phyloP scores from a whole-genome alignment of 2,888 invertebrate genomes.

The Philaethria dido region DNA sequence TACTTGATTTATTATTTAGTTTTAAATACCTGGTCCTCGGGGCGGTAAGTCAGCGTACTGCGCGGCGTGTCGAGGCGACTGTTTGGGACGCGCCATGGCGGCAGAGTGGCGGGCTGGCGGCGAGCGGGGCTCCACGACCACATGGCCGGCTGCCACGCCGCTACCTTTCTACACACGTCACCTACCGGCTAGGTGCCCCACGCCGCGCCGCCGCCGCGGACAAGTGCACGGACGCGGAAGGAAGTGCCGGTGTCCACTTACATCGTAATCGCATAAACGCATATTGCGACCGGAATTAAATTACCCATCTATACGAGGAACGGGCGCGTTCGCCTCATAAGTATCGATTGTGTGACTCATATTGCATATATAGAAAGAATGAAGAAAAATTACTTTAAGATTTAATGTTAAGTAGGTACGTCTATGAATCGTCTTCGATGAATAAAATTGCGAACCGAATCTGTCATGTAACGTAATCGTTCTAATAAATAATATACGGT shows the following conservation, averaged over 20 bases:
- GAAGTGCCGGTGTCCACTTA: constrained; percentile 18
- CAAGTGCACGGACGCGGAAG: constrained; percentile 24
- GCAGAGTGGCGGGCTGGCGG: constrained; percentile 70
- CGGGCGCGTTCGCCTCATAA: not conserved
- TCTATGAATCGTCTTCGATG: too few relatives aligned
- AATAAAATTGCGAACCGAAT: too few relatives aligned
- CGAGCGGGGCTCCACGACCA: constrained; percentile 47
- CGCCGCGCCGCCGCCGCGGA: constrained; percentile 44
- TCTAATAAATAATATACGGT: too few relatives aligned
- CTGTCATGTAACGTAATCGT: too few relatives aligned
- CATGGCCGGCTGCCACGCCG: constrained; percentile 52
- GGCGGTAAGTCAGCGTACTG: constrained; percentile 75
- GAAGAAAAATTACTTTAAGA: too few relatives aligned
- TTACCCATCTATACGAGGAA: constrained; percentile 1
- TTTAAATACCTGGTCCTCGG: constrained; percentile 75
- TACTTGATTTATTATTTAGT: constrained; percentile 11
- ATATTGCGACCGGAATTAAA: constrained; percentile 15
- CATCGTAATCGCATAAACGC: constrained; percentile 13
- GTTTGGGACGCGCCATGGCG: constrained; percentile 79
- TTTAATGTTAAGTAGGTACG: too few relatives aligned
- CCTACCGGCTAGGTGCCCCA: constrained; percentile 55
- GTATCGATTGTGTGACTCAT: not conserved
- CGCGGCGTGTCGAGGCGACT: constrained; percentile 77
- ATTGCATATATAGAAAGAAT: not conserved
- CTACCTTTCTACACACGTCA: constrained; percentile 53